A percentile compares a stretch with the other conserved stretches of the same genome.
Evolutionary conservation across 2,113 vertebrate species (phyloP).

Genomic region (Pelvicachromis taeniatus): DNA sequence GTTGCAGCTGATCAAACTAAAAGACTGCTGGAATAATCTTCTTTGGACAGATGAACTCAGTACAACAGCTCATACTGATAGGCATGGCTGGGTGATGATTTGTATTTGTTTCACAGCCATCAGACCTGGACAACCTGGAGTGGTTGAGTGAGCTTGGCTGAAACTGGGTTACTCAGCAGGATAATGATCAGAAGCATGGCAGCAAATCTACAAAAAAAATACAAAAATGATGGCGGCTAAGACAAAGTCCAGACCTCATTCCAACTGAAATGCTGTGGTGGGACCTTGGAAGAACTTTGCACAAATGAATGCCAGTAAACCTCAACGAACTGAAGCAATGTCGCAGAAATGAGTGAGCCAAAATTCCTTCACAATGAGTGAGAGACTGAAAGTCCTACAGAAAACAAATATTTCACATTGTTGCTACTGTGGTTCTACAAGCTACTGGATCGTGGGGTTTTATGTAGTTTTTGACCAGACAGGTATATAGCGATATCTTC

Average conservation of each 20-base stretch:
- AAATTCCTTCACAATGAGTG: not conserved
- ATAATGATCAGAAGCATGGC: not conserved
- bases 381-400: not conserved
- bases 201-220: not conserved
- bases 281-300: not conserved
- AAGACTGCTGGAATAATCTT: not conserved
- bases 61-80: not conserved
- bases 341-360: fast-evolving
- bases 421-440: not conserved
- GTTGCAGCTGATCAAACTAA: not conserved
- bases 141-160: not conserved
- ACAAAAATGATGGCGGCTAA: not conserved
- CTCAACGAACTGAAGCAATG: not conserved
- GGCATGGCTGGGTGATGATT: not conserved
- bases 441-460: not conserved
- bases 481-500: not conserved
- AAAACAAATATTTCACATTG: not conserved
- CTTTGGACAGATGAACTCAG: not conserved
- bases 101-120: not conserved
- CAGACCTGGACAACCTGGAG: not conserved
- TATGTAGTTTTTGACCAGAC: not conserved
- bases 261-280: not conserved
- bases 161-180: not conserved
- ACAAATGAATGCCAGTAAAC: not conserved
- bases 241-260: not conserved